Base-by-base conservation (phyloP, 2,113 vertebrate species). In the Phalacrocorax brasilianus region DNA sequence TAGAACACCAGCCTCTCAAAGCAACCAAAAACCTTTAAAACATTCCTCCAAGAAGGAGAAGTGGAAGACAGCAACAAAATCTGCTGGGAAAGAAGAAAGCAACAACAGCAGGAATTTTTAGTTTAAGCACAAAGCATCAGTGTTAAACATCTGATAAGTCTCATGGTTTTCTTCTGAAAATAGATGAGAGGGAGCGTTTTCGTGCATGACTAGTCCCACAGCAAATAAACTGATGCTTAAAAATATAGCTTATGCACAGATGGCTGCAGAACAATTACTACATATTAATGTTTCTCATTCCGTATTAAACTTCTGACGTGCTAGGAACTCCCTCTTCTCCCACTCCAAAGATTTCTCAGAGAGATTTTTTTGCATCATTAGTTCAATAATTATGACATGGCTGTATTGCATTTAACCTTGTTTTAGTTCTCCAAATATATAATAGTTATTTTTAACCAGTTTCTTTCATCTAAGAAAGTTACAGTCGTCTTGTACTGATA, bases 81-180 rank as follows among this genome's bases (percentile, higher is more conserved):
- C 90, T 93, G 19, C n/a, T 71, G 82, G 87, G 89, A 86, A 68
- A 66, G 63, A 92, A 66, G 47, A 62, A 95, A 91, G 84, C 50
- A 77, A 59, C 42, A 93, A 45, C 58, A 88, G 75, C 47, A 77
- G 47, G 12, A 88, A 71, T 74, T 91, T 85, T 80, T 90, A 86
- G 67, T 90, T 83, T 76, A 71, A 88, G 75, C 61, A 93, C 52
- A 93, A 91, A 90, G 55, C 33, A 80, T 71, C 63, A 74, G 65
- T 61, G 88, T 80, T 84, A 93, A 95, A 77, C 92, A 92, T 94
- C 91, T 91, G 85, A 85, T 95, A 95, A 95, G 49, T 86, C 85
- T 94, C 72, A 63, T 49, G 83, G 55, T 90, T 96, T 94, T 92
- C 38, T 65, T 96, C 96, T 89, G 88, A 95, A 96, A 96, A 96